Conservation (phyloP, 2,888 invertebrate species). For the Frankliniella intonsa region DNA sequence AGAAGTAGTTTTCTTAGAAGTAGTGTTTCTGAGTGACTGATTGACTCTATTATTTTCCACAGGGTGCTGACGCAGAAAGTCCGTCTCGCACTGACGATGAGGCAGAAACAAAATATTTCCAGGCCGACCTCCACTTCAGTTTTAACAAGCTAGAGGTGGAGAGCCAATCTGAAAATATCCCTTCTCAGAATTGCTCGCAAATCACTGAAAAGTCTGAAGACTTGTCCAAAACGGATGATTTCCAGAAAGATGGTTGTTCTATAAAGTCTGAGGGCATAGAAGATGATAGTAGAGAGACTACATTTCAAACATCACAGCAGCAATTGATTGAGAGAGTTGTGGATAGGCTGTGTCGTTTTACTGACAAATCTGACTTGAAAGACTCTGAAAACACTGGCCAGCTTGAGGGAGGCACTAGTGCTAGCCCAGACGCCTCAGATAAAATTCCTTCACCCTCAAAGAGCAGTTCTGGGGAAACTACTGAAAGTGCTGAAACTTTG, state of each 20-base stretch:
- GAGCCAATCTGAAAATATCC: background rate
- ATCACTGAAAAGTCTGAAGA: background rate
- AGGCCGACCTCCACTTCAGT: background rate
- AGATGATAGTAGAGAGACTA: slow-evolving; percentile 36
- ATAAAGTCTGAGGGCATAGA: slow-evolving; percentile 29
- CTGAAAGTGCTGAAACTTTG: background rate
- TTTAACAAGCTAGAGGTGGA: background rate
- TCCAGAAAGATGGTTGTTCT: background rate
- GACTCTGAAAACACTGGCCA: background rate
- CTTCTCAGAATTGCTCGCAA: background rate
- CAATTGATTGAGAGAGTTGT: slow-evolving; percentile 57
- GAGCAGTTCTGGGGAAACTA: background rate
- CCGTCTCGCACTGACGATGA: background rate
- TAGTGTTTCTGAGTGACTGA: background rate
- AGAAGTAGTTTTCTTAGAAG: background rate
- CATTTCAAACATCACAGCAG: slow-evolving; percentile 50
- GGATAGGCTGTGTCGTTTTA: slow-evolving; percentile 44
- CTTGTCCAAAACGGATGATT: background rate
- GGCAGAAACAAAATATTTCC: slow-evolving; percentile 8
- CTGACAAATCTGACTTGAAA: slow-evolving; percentile 27
- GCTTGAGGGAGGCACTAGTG: background rate
- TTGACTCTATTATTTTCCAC: background rate
- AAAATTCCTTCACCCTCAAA: background rate
- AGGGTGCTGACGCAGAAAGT: background rate
- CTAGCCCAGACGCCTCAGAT: background rate